Conservation (phyloP, 2,797 vertebrate species). For the Pogoniulus pusillus region DNA sequence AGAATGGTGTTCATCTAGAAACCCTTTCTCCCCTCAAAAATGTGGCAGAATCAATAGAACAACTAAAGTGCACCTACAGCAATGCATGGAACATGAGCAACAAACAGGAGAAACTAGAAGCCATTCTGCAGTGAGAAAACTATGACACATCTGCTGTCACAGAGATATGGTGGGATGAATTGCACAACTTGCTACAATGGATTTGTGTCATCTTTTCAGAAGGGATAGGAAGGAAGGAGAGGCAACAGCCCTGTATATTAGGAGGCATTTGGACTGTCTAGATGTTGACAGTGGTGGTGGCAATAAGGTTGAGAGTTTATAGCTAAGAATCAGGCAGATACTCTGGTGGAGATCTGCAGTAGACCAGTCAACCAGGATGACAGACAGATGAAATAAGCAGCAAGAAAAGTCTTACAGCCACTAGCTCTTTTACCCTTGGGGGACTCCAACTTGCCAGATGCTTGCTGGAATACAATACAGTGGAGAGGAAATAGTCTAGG, state of each 20-base stretch:
- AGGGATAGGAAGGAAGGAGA: not conserved
- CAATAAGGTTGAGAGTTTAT: not conserved
- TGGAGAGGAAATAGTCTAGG: not conserved
- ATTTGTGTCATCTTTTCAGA: not conserved
- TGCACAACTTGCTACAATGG: not conserved
- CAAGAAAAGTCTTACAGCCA: not conserved
- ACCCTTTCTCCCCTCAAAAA: not conserved
- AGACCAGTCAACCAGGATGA: not conserved
- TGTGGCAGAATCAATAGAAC: not conserved
- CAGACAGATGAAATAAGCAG: not conserved
- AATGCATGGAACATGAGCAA: not conserved
- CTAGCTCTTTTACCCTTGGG: too few species aligned
- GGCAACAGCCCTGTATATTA: not conserved
- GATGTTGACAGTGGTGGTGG: not conserved
- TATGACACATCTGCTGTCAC: not conserved
- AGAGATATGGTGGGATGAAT: not conserved
- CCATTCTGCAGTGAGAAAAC: not conserved
- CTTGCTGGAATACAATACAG: not conserved
- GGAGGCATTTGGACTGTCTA: not conserved
- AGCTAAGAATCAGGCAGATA: not conserved
- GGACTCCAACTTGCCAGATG: not conserved
- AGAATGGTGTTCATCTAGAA: not conserved
- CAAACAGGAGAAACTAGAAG: not conserved
- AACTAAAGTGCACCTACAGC: not conserved
- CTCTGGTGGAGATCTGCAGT: not conserved